A percentile compares a stretch with the other conserved stretches of the same genome.
Conservation (phyloP, 2,888 invertebrate genomes). For the Gerris lacustris region DNA sequence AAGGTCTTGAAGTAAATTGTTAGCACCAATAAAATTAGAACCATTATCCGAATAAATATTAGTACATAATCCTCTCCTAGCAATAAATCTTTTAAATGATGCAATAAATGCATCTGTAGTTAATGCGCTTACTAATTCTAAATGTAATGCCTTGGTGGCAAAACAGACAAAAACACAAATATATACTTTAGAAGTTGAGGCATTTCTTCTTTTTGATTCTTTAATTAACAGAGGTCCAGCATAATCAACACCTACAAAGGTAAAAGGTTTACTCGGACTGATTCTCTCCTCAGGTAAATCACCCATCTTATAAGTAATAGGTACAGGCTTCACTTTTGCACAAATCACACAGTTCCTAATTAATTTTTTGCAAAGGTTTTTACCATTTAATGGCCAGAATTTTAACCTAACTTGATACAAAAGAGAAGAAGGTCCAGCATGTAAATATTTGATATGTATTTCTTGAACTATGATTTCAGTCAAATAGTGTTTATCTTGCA, state of each 20-base stretch:
- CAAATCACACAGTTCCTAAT: conserved; percentile 23
- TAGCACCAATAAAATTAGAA: conserved; percentile 15
- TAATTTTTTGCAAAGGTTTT: conserved; percentile 21
- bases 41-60: conserved; percentile 15
- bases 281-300: conserved; percentile 11
- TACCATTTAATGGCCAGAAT: conserved; percentile 29
- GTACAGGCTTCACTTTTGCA: not conserved
- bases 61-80: conserved; percentile 9
- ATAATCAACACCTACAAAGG: conserved; percentile 10
- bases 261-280: not conserved
- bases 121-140: conserved; percentile 9
- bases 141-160: conserved; percentile 13
- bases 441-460: conserved; percentile 20
- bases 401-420: conserved; percentile 24
- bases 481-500: conserved; percentile 24
- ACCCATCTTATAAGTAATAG: conserved; percentile 11
- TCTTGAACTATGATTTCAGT: conserved; percentile 10
- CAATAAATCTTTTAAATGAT: conserved; percentile 8
- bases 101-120: conserved; percentile 9
- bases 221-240: conserved; percentile 13
- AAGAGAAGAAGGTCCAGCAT: conserved; percentile 26
- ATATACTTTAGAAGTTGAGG: conserved; percentile 1
- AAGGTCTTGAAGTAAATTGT: not conserved
- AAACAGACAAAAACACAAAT: conserved; percentile 13
- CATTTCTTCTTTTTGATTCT: not conserved